Conservation (phyloP, 1,140 invertebrate species). For the Watersipora subatra region DNA sequence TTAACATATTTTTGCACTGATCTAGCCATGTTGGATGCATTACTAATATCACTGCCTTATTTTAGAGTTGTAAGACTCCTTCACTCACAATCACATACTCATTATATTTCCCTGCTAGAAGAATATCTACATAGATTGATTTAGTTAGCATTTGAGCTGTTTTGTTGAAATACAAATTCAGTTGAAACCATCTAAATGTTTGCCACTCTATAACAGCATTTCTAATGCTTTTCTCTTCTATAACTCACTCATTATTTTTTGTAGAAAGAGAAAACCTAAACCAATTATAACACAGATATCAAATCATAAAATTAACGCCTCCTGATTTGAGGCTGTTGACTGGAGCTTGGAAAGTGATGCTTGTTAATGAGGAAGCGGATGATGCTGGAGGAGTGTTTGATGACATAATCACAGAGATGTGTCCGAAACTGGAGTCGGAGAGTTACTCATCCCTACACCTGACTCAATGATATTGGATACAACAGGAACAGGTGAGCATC, state of each 20-base stretch:
- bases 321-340: conserved; percentile 50
- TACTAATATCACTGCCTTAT: too few relatives aligned
- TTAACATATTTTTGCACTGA: too few relatives aligned
- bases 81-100: too few relatives aligned
- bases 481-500: conserved; percentile 46
- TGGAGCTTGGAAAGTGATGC: conserved; percentile 51
- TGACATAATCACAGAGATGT: conserved; percentile 59
- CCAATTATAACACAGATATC: conserved; percentile 54
- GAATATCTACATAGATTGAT: too few relatives aligned
- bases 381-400: conserved; percentile 58
- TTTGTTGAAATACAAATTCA: too few relatives aligned
- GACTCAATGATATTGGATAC: conserved; percentile 42
- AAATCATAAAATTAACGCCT: conserved; percentile 48
- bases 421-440: conserved; percentile 72
- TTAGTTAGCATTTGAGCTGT: too few relatives aligned
- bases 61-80: too few relatives aligned
- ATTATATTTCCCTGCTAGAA: too few relatives aligned
- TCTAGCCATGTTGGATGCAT: too few relatives aligned
- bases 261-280: conserved; percentile 44
- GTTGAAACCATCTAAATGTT: too few relatives aligned
- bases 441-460: conserved; percentile 43
- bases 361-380: conserved; percentile 53
- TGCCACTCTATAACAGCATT: neutral
- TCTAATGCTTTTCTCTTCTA: neutral
- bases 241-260: too few relatives aligned